Evolutionary conservation across 1,140 invertebrate species (phyloP), one percentile per base, ranked within the genome.

Genomic region (Hylaeus anthracinus): DNA sequence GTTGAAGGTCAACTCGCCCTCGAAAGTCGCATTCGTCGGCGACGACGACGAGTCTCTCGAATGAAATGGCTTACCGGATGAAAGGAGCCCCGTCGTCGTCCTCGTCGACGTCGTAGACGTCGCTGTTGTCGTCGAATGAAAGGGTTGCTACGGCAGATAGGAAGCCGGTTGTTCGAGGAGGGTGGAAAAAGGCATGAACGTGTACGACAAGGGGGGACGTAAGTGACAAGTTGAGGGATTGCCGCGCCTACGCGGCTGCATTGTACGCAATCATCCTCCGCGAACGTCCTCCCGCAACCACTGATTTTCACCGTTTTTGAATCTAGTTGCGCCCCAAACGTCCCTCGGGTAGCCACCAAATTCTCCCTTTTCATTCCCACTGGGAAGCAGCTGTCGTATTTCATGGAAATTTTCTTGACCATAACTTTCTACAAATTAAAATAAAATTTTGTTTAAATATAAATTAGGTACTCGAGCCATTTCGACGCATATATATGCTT

Each of bases 211-310:
- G 82, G 72, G 82, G 72, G 85, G 80, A 86, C 83, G 87, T 92
- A 92, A 92, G 91, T 93, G 92, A 93, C 91, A 93, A 91, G 90
- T 92, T 93, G 92, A 92, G 88, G 87, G 90, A 93, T 92, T 92
- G 90, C 90, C 78, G 81, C 83, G 90, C 82, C 86, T 87, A 84
- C 82, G 63, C 77, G 71, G 72, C 71, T 74, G 84, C 82, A 89
- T 90, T 90, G 86, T 88, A 81, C 83, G 77, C 86, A 87, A 87
- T 89, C 88, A 85, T 85, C 88, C 78, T 65, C 80, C 66, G 75
- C 83, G 67, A 79, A 72, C 60, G n/a, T 65, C 65, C 67, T 60
- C 45, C 56, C 69, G 53, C 53, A 66, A 43, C 58, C 71, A 74
- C 65, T 53, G 51, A 82, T 85, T 83, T 81, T 79, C 75, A 82